Conservation (phyloP, 2,797 vertebrate species). For the Centroberyx gerrardi region DNA sequence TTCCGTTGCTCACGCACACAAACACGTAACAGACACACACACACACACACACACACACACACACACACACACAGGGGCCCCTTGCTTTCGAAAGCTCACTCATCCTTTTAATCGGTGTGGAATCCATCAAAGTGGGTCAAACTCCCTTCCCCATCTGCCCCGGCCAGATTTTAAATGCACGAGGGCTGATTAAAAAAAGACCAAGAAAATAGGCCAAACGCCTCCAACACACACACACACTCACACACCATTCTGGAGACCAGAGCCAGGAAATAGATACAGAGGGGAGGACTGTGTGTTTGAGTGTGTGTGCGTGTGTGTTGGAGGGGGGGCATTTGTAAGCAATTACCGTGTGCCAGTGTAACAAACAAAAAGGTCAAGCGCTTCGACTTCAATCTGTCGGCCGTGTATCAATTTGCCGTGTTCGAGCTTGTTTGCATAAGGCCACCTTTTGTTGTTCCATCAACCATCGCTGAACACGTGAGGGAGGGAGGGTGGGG, state of each 20-base stretch:
- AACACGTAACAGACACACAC: slow-evolving; percentile 9
- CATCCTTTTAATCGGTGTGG: slow-evolving; percentile 87
- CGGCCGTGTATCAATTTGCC: slow-evolving; percentile 41
- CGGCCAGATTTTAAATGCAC: slow-evolving; percentile 84
- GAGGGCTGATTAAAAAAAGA: slow-evolving; percentile 85
- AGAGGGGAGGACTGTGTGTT: background rate
- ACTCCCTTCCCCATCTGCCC: slow-evolving; percentile 86
- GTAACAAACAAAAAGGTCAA: slow-evolving; percentile 70
- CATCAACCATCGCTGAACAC: slow-evolving; percentile 9
- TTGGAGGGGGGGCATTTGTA: slow-evolving; percentile 34
- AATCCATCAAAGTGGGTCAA: slow-evolving; percentile 91
- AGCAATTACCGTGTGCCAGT: slow-evolving; percentile 47
- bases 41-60: slow-evolving; percentile 34
- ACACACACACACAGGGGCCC: slow-evolving; percentile 60
- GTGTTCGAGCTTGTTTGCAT: slow-evolving; percentile 62
- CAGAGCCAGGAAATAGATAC: slow-evolving; percentile 22
- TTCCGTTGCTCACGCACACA: slow-evolving; percentile 14
- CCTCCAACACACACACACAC: slow-evolving; percentile 38
- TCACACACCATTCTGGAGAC: slow-evolving; percentile 43
- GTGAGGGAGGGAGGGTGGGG: slow-evolving; percentile 29
- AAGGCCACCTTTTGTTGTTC: slow-evolving; percentile 54
- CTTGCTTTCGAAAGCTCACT: slow-evolving; percentile 83
- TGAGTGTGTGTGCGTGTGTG: background rate
- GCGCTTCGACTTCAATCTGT: slow-evolving; percentile 54
- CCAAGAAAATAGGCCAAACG: slow-evolving; percentile 84